Conservation (phyloP, 2,113 vertebrate species). For the Halichoerus grypus region DNA sequence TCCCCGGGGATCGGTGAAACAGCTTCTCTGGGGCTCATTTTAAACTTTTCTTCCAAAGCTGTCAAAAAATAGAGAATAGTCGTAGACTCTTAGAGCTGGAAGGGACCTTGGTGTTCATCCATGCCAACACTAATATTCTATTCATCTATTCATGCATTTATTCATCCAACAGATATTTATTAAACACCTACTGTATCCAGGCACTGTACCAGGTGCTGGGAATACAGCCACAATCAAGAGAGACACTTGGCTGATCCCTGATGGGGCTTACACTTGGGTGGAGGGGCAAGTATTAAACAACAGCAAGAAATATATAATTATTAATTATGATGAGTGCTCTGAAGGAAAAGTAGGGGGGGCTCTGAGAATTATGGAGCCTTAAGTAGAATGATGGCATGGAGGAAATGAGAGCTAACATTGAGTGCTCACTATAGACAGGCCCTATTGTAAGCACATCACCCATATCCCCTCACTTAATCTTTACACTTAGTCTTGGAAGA, state of each 20-base stretch:
- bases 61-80: slow-evolving; percentile 67
- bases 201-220: slow-evolving; percentile 43
- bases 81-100: slow-evolving; percentile 62
- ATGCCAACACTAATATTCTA: neutral
- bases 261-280: slow-evolving; percentile 42
- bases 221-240: slow-evolving; percentile 43
- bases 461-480: neutral
- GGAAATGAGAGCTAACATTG: neutral
- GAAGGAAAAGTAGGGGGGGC: neutral
- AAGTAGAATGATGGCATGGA: neutral
- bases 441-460: neutral
- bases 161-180: slow-evolving; percentile 58
- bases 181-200: slow-evolving; percentile 66
- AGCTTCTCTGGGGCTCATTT: slow-evolving; percentile 69
- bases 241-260: slow-evolving; percentile 35
- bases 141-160: slow-evolving; percentile 39
- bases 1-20: neutral
- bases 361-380: neutral
- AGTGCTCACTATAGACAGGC: neutral
- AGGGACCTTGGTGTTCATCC: slow-evolving; percentile 48
- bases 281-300: slow-evolving; percentile 6
- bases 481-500: neutral
- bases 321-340: neutral
- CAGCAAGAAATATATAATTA: slow-evolving; percentile 35
- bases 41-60: slow-evolving; percentile 71